phyloP scores from a whole-genome alignment of 92 coral and sea anemone species.

The Epizoanthus scotinus region DNA sequence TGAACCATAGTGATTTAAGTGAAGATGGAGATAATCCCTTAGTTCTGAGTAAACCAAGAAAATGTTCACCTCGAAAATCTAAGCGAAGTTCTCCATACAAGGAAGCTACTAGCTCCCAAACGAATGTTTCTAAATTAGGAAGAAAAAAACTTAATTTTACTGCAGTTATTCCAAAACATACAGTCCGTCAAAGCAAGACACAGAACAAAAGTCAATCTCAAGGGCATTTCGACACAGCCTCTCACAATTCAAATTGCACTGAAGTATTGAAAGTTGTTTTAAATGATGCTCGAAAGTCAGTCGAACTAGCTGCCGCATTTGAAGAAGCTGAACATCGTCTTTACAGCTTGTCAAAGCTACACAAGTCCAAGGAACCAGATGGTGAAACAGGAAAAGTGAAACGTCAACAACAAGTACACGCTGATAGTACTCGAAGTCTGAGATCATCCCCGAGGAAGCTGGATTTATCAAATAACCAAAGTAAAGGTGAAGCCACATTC shows the following conservation, averaged over 20 bases:
- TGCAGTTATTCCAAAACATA: conserved; percentile 28
- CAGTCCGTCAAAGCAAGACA: conserved; percentile 23
- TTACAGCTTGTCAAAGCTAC: neutral
- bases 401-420: neutral
- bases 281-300: conserved; percentile 38
- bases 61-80: neutral
- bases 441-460: too few relatives aligned
- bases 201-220: neutral
- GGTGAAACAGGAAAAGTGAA: conserved; percentile 9
- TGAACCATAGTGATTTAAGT: conserved; percentile 12
- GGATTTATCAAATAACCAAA: too few relatives aligned
- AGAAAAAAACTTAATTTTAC: neutral
- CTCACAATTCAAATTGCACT: neutral
- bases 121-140: neutral
- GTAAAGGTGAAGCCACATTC: neutral
- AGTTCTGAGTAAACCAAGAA: neutral
- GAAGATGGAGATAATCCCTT: neutral
- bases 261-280: conserved; percentile 30
- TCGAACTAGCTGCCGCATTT: conserved; percentile 26
- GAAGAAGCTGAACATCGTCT: conserved; percentile 42
- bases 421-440: neutral
- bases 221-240: neutral
- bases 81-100: neutral
- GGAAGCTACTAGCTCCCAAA: neutral
- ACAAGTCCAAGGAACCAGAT: neutral